These are phyloP conservation scores for Scaptomyza montana DNA, from an alignment of 1,140 invertebrate genomes.

Conservation along the genomic window DNA sequence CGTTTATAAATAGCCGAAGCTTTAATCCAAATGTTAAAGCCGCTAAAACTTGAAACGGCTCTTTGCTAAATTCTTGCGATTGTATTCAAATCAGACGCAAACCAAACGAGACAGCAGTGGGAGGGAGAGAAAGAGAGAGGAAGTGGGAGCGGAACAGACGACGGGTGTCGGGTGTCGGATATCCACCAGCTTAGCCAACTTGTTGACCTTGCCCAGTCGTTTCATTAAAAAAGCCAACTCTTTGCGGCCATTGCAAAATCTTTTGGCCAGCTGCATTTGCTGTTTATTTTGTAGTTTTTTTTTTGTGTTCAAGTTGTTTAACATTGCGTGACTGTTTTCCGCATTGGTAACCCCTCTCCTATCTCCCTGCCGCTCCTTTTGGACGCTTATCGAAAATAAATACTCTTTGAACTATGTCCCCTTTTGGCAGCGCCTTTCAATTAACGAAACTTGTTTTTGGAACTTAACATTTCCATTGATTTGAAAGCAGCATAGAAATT, in stretches of 20 bases:
- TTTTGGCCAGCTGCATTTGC: slow-evolving; percentile 53
- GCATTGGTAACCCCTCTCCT: slow-evolving; percentile 50
- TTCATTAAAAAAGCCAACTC: slow-evolving; percentile 40
- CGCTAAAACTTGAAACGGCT: slow-evolving; percentile 29
- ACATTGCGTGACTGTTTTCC: slow-evolving; percentile 74
- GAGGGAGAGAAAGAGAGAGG: neutral
- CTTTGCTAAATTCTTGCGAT: slow-evolving; percentile 69
- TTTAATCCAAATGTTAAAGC: slow-evolving; percentile 40
- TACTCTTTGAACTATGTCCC: slow-evolving; percentile 49
- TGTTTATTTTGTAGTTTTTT: slow-evolving; percentile 15
- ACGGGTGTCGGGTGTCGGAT: neutral
- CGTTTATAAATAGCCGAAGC: slow-evolving; percentile 16
- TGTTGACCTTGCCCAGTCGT: slow-evolving; percentile 67
- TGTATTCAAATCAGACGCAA: slow-evolving; percentile 67
- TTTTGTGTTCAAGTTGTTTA: slow-evolving; percentile 41
- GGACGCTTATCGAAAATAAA: slow-evolving; percentile 1
- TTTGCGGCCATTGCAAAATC: slow-evolving; percentile 38
- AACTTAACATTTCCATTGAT: slow-evolving; percentile 21
- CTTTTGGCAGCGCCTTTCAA: slow-evolving; percentile 27
- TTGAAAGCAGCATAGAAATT: slow-evolving; percentile 17
- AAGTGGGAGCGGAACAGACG: neutral
- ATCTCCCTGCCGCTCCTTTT: neutral
- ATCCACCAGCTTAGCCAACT: slow-evolving; percentile 35
- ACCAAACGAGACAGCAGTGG: neutral
- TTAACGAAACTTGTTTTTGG: slow-evolving; percentile 29